Base-by-base conservation (phyloP, 2,113 vertebrate genomes). In the Phycodurus eques region DNA sequence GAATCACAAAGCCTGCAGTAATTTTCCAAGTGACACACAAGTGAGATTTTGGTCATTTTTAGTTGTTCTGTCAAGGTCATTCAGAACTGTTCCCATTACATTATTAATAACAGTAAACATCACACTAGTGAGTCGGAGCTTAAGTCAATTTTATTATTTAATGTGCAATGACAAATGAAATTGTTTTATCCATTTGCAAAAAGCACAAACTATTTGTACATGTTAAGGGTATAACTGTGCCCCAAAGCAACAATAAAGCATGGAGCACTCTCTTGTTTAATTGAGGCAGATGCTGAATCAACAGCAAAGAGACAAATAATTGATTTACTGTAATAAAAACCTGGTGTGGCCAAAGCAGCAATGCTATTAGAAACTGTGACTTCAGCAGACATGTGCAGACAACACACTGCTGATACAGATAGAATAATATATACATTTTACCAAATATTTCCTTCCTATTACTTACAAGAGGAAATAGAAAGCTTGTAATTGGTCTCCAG, bases 31-130 rank as follows among this genome's bases (percentile, higher is more conserved):
- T 66, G n/a, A 46, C 68, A 85, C 64, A 22, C 22, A 31, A 43
- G 19, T 46, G n/a, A 9, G 49, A 59, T 67, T 43, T 64, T 6
- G 70, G 22, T 67, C 17, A 1, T 11, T 12, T 3, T 39, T 19
- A 14, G 15, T 61, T 73, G 15, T 54, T 35, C 47, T 13, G 42
- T 71, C 80, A 89, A 83, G 77, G 82, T 77, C 74, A 76, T 53
- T 35, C 22, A 8, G 43, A 76, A 63, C 54, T 46, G 63, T 31
- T 79, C 8, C 20, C 47, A 54, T 42, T 61, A 35, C 64, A 80
- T 75, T 61, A 75, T 83, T 78, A 35, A 78, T 70, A 42, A 51
- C 1, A 0, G 59, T 44, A 71, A n/a, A 27, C 35, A 35, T 65
- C 62, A 49, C 4, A 43, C 15, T 61, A 19, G n/a, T 22, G 53